Conservation (phyloP, 2,888 invertebrate species). For the Caenorhabditis macrosperma region DNA sequence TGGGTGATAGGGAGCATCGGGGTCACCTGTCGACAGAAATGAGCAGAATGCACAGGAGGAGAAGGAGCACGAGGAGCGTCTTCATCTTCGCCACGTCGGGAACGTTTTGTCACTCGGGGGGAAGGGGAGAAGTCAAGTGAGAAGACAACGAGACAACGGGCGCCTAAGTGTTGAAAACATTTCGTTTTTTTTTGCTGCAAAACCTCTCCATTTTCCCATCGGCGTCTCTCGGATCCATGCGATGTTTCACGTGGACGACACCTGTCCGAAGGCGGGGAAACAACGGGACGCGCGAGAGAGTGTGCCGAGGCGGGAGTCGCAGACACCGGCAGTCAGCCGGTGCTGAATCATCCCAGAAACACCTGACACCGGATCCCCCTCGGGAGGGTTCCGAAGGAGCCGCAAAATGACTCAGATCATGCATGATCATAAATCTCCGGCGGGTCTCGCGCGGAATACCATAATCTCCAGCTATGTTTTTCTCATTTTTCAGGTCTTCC, state of each 20-base stretch:
- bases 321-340: slow-evolving; percentile 35
- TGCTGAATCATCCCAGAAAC: slow-evolving; percentile 34
- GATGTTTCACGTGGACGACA: slow-evolving; percentile 22
- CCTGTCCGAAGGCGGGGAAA: slow-evolving; percentile 35
- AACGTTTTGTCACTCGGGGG: slow-evolving; percentile 13
- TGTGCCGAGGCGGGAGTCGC: slow-evolving; percentile 3
- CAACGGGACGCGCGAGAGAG: slow-evolving; percentile 17
- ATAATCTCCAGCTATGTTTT: not conserved
- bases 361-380: slow-evolving; percentile 54
- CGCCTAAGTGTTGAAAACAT: slow-evolving; percentile 52
- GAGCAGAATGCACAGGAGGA: slow-evolving; percentile 25
- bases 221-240: slow-evolving; percentile 1
- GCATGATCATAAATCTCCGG: not conserved
- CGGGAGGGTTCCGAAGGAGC: slow-evolving; percentile 1
- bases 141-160: slow-evolving; percentile 1
- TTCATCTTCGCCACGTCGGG: slow-evolving; percentile 7
- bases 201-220: slow-evolving; percentile 26
- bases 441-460: not conserved
- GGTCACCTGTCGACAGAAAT: slow-evolving; percentile 45
- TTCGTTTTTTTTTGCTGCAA: slow-evolving; percentile 46
- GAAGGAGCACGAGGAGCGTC: slow-evolving; percentile 1
- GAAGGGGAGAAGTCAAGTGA: slow-evolving; percentile 1
- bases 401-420: not conserved
- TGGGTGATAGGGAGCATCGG: not conserved
- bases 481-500: slow-evolving; percentile 33